Percentiles rank a stretch among this genome's conserved stretches.
These are phyloP conservation scores for Scotopteryx bipunctaria DNA, from an alignment of 2,888 invertebrate genomes.

Conservation along the genomic window DNA sequence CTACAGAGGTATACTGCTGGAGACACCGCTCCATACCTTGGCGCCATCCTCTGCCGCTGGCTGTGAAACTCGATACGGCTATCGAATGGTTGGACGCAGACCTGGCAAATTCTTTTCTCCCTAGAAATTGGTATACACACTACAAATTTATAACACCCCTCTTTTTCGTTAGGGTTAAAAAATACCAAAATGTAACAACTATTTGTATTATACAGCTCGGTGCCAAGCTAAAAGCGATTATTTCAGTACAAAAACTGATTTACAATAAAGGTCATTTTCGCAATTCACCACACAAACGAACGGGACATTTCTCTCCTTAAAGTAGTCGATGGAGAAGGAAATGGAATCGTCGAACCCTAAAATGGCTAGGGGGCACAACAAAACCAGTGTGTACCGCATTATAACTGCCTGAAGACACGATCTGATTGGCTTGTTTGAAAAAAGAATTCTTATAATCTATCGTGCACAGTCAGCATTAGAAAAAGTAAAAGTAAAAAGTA, in stretches of 20 bases:
- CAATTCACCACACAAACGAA: slow-evolving; percentile 20
- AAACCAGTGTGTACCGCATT: slow-evolving; percentile 11
- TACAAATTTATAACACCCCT: too few species aligned
- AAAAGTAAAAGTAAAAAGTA: too few species aligned
- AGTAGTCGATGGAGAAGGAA: slow-evolving; percentile 15
- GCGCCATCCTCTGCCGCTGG: neutral
- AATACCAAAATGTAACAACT: too few species aligned
- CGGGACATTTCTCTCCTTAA: slow-evolving; percentile 5
- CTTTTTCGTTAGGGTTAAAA: too few species aligned
- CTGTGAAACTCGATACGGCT: slow-evolving; percentile 9
- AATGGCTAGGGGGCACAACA: slow-evolving; percentile 10
- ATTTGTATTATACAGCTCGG: too few species aligned
- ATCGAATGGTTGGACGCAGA: slow-evolving; percentile 7
- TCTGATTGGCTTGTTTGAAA: slow-evolving; percentile 5
- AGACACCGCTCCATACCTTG: slow-evolving; percentile 10
- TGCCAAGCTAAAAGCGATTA: neutral
- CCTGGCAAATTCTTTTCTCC: slow-evolving; percentile 13
- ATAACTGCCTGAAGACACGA: neutral
- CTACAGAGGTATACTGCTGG: neutral
- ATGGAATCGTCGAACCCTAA: slow-evolving; percentile 8
- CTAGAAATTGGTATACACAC: neutral
- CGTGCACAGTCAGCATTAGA: slow-evolving; percentile 13
- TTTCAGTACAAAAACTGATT: neutral
- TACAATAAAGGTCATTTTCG: slow-evolving; percentile 8
- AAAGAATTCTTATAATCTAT: slow-evolving; percentile 1